A percentile compares a stretch with the other conserved stretches of the same genome.
phyloP scores from a whole-genome alignment of 2,888 invertebrate genomes.

The Trichopria drosophilae region DNA sequence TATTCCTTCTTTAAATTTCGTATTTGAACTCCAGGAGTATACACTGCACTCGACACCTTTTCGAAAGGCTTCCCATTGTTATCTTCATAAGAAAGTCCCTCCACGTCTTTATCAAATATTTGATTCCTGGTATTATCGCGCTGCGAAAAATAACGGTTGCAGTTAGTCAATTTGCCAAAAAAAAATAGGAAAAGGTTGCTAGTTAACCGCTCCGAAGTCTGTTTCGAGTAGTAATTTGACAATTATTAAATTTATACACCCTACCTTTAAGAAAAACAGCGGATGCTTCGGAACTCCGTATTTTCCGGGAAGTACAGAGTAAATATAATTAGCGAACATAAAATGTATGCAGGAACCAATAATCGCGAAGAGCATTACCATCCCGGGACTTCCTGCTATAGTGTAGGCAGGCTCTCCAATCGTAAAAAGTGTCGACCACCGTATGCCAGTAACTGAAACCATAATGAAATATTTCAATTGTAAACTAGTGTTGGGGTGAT shows the following conservation, averaged over 20 bases:
- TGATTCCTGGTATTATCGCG: conserved; percentile 44
- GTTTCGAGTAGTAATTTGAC: conserved; percentile 1
- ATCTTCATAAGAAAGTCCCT: conserved; percentile 42
- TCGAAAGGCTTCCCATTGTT: conserved; percentile 52
- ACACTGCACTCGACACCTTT: conserved; percentile 41
- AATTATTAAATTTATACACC: conserved; percentile 11
- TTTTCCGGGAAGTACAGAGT: conserved; percentile 83
- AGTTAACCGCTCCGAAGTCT: conserved; percentile 2
- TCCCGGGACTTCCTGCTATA: conserved; percentile 61
- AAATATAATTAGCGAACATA: conserved; percentile 79
- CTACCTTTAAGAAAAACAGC: conserved; percentile 66
- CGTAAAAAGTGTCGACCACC: conserved; percentile 58
- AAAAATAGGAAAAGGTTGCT: conserved; percentile 3
- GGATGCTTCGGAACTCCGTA: conserved; percentile 81
- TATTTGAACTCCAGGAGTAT: conserved; percentile 60
- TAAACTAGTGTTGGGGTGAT: no score
- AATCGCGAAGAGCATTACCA: conserved; percentile 73
- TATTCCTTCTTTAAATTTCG: conserved; percentile 59
- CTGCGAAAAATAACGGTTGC: conserved; percentile 3
- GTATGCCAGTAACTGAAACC: conserved; percentile 57
- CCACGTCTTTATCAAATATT: conserved; percentile 42
- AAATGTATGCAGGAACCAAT: conserved; percentile 73
- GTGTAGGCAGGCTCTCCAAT: conserved; percentile 44
- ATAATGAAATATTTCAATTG: conserved; percentile 3
- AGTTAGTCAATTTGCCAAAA: not conserved